Percentiles rank a stretch among this genome's conserved stretches.
phyloP scores from a whole-genome alignment of 2,888 invertebrate species.

The Taphrorychus bicolor region DNA sequence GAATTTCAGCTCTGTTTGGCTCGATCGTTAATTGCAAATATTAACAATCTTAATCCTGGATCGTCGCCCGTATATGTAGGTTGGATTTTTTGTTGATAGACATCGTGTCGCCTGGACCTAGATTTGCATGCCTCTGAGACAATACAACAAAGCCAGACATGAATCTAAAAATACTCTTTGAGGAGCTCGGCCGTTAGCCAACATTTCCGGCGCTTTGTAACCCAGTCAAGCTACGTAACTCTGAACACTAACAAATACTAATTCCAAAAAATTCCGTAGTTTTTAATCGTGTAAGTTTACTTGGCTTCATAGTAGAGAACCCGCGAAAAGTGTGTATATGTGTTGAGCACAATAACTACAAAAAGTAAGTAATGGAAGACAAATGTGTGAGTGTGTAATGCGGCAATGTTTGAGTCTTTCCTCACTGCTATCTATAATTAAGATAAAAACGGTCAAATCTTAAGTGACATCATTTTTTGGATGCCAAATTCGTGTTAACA shows the following conservation, averaged over 20 bases:
- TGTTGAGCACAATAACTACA: background rate
- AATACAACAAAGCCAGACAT: slow-evolving; percentile 29
- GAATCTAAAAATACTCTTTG: slow-evolving; percentile 30
- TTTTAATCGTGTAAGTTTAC: background rate
- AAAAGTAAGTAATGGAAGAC: background rate
- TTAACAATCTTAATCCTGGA: background rate
- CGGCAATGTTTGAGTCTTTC: no score
- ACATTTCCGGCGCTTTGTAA: slow-evolving; percentile 14
- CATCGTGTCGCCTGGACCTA: slow-evolving; percentile 10
- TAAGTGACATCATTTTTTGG: background rate
- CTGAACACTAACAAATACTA: background rate
- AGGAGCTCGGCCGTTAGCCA: slow-evolving; percentile 12
- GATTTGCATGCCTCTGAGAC: slow-evolving; percentile 20
- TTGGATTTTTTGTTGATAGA: slow-evolving; percentile 5
- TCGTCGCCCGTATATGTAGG: background rate
- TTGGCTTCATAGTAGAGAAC: no score
- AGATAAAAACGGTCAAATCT: background rate
- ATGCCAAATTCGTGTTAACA: background rate
- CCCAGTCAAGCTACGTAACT: background rate
- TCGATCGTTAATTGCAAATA: background rate
- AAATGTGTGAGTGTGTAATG: no score
- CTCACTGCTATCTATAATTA: background rate
- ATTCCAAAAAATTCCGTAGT: background rate
- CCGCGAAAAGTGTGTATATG: background rate
- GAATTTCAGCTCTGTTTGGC: background rate